Base-by-base conservation (phyloP, 2,888 invertebrate genomes). In the Carabus problematicus region DNA sequence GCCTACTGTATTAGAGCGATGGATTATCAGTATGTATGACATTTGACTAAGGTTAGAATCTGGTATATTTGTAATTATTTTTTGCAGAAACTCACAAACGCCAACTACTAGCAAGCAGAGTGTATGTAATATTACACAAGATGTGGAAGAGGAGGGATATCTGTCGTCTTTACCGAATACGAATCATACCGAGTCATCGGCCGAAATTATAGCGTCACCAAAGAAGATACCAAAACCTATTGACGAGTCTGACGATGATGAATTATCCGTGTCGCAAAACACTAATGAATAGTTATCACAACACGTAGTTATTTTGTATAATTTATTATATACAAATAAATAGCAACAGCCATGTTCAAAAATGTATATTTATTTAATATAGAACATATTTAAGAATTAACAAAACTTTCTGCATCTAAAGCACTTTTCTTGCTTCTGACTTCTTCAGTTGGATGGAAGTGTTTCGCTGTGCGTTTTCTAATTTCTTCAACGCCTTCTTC, bases 381-480 rank as follows among this genome's bases (percentile, higher is more conserved):
- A 29, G 14, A 43, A 12, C 40, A 42, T 47, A 60, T 45, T 67
- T 62, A 59, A 12, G 52, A 47, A 39, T 39, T 19, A 9, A 62
- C 41, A 43, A 66, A 59, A 58, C 43, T 59, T 56, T 81, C 79
- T 43, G 80, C 74, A 75, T 81, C 83, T 70, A 85, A 83, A 71
- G 84, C 80, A 73, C 83, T 79, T 68, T 83, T 84, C 72, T 79
- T 82, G 47, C 82, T 84, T 42, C 82, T 82, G 11, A 75, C 75
- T 70, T 76, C 78, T 54, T 77, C 81, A 76, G 82, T 79, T 74
- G 79, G 75, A 67, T 83, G 81, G 73, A 87, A 89, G 76, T 87
- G 86, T 78, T 90, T 86, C 0, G 95, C 94, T 0, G 96, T 95
- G 76, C 95, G 88, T 83, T 93, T 94, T 71, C 97, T 86, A 70